These are phyloP conservation scores for Caenorhabditis inopinata DNA, from an alignment of 1,140 invertebrate species.

Conservation along the genomic window DNA sequence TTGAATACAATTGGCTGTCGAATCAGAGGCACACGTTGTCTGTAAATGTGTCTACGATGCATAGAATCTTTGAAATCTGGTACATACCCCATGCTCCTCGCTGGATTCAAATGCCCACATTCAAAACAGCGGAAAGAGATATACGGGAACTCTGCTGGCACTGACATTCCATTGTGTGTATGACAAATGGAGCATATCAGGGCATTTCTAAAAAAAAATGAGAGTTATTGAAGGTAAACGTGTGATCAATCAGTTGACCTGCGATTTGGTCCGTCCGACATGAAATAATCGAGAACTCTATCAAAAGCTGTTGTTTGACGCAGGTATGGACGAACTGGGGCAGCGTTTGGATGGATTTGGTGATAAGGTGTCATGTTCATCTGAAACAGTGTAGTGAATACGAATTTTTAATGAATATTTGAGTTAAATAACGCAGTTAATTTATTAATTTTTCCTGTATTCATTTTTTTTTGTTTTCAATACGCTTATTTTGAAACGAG, in stretches of 20 bases:
- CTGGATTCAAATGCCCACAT: constrained; percentile 39
- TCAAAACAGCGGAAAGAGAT: constrained; percentile 34
- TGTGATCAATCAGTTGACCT: neutral
- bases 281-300: neutral
- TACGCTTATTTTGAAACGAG: too few relatives aligned
- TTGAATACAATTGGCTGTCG: neutral
- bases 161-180: constrained; percentile 93
- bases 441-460: too few relatives aligned
- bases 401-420: too few relatives aligned
- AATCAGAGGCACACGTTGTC: neutral
- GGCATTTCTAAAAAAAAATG: constrained; percentile 64
- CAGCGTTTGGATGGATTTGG: neutral
- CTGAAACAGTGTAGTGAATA: too few relatives aligned
- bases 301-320: neutral
- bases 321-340: constrained; percentile 18
- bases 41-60: neutral
- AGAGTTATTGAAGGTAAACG: neutral
- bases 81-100: constrained; percentile 40
- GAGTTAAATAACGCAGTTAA: too few relatives aligned
- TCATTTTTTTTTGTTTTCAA: too few relatives aligned
- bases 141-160: constrained; percentile 91
- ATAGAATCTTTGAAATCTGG: neutral
- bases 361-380: constrained; percentile 5
- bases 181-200: constrained; percentile 86
- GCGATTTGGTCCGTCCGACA: constrained; percentile 10